Conservation (phyloP, 1,140 invertebrate species). For the Eciton burchellii region DNA sequence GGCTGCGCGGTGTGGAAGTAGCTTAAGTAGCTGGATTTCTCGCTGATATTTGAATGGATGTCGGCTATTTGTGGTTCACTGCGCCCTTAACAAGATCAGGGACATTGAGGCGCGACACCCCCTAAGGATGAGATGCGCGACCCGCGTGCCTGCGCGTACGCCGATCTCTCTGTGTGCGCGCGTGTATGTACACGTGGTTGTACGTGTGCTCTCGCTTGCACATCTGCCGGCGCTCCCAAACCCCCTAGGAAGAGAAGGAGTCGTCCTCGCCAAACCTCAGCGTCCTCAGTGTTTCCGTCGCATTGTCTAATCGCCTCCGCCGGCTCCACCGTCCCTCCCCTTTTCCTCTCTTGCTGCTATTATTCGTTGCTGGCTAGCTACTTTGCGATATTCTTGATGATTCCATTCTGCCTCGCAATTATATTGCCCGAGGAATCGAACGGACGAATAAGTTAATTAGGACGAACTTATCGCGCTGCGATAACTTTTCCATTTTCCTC, state of each 20-base stretch:
- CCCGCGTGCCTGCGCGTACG: slow-evolving; percentile 27
- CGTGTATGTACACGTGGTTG: slow-evolving; percentile 4
- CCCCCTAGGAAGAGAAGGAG: slow-evolving; percentile 60
- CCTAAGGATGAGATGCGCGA: slow-evolving; percentile 68
- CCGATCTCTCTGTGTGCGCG: neutral
- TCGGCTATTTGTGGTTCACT: slow-evolving; percentile 83
- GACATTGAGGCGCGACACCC: slow-evolving; percentile 68
- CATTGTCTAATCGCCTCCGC: slow-evolving; percentile 82
- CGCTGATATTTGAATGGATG: slow-evolving; percentile 83
- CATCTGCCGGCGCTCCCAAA: slow-evolving; percentile 84
- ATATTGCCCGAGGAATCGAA: no score
- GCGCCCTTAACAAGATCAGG: slow-evolving; percentile 85
- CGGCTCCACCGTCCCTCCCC: slow-evolving; percentile 67
- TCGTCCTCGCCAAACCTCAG: slow-evolving; percentile 57
- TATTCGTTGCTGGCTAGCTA: neutral
- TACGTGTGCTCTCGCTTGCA: slow-evolving; percentile 62
- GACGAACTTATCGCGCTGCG: neutral
- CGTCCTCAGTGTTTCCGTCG: slow-evolving; percentile 74
- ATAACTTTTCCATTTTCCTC: neutral
- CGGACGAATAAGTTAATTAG: no score
- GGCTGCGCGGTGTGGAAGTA: slow-evolving; percentile 59
- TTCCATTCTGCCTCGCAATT: no score
- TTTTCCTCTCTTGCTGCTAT: slow-evolving; percentile 61
- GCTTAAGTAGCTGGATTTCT: slow-evolving; percentile 79
- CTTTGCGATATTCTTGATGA: slow-evolving; percentile 7